Evolutionary conservation across 2,888 invertebrate genomes (phyloP).

Genomic region (Melieria picta): DNA sequence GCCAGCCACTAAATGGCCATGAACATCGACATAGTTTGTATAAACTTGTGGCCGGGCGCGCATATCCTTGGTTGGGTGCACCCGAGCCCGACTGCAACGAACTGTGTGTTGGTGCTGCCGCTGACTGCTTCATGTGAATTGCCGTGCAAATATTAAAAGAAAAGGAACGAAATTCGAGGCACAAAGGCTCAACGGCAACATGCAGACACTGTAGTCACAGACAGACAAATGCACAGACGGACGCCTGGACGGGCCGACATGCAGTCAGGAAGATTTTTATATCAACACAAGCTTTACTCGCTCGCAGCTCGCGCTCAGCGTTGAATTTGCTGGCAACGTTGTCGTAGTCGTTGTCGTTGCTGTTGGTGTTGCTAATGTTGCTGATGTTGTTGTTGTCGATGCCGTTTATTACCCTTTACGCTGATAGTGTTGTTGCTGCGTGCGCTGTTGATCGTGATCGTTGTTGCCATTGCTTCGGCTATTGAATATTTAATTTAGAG

Average conservation of each 20-base stretch:
- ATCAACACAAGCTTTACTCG: conserved; percentile 2
- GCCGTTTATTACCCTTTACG: background rate
- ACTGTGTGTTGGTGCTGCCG: background rate
- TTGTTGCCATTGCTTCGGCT: background rate
- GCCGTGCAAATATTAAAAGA: conserved; percentile 39
- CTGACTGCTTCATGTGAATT: conserved; percentile 38
- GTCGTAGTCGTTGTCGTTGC: conserved; percentile 17
- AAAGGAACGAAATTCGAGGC: conserved; percentile 25
- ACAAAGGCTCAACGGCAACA: no score
- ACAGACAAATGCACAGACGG: background rate
- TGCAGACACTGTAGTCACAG: no score
- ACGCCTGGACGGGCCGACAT: background rate
- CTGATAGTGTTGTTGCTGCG: background rate
- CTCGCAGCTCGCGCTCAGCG: background rate
- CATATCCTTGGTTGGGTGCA: no score
- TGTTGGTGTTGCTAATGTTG: conserved; percentile 20
- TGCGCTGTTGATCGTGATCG: background rate
- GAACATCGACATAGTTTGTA: no score
- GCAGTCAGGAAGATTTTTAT: conserved; percentile 22
- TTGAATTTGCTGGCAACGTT: background rate
- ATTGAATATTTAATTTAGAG: conserved; percentile 19
- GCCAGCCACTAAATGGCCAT: background rate
- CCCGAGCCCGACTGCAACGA: no score
- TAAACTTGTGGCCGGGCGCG: no score
- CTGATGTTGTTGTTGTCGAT: conserved; percentile 6